These are phyloP conservation scores for Hyperoodon ampullatus DNA, from an alignment of 2,113 vertebrate species.

Conservation along the genomic window DNA sequence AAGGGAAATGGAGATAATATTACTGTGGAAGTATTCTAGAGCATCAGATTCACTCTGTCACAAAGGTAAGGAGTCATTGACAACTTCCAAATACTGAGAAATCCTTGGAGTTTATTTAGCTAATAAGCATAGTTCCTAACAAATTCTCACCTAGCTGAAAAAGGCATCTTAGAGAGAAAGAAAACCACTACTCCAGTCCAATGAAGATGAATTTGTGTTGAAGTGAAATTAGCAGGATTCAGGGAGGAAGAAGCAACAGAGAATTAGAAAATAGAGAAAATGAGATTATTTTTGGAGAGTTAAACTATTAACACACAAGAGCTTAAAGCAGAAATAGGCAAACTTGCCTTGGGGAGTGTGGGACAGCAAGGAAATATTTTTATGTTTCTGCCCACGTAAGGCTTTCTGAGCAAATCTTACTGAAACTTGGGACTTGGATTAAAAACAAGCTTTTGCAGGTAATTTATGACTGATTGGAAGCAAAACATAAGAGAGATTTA, in stretches of 20 bases:
- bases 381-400: background rate
- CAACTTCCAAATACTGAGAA: background rate
- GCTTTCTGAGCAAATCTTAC: background rate
- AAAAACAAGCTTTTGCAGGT: background rate
- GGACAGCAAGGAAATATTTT: background rate
- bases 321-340: background rate
- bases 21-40: background rate
- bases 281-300: background rate
- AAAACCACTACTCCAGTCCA: background rate
- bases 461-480: background rate
- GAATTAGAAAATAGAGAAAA: conserved; percentile 11
- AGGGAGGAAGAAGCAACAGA: background rate
- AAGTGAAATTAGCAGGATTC: background rate
- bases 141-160: background rate
- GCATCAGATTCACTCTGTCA: background rate
- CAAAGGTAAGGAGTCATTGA: background rate
- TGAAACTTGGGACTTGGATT: background rate
- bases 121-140: background rate
- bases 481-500: background rate
- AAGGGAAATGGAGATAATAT: background rate
- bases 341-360: background rate
- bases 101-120: background rate
- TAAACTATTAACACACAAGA: background rate
- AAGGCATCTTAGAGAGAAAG: background rate
- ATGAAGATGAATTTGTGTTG: background rate